Evolutionary conservation across 1,140 invertebrate genomes (phyloP), one percentile per base, ranked within the genome.

Genomic region (Dryas iulia): DNA sequence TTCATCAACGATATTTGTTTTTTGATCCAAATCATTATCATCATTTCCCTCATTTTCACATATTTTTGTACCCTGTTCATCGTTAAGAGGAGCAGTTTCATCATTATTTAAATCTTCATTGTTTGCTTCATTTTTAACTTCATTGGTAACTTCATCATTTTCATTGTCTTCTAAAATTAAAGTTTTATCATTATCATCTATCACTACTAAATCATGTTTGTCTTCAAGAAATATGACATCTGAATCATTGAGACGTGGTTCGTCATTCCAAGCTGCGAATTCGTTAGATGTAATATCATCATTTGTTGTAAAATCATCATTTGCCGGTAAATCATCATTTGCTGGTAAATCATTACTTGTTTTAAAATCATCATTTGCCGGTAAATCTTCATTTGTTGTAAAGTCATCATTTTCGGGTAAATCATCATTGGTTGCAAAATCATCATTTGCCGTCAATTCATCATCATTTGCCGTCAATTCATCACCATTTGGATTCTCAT

Each of bases 181-280:
- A 21, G n/a, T 26, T 53, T 63, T 28, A 53, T 66, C 25, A 59
- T 63, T 39, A 23, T 62, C 65, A 28, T 68, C 56, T 23, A 67
- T 25, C 11, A 59, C 28, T 33, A 67, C 47, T n/a, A 67, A 14
- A 21, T 66, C 69, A 10, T 57, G 25, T 23, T 54, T 8, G 10
- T 26, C 24, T 6, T 62, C 63, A n/a, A 66, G 3, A 35, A 71
- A 5, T 10, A 66, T 35, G 11, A 66, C 59, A 28, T 58, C 59
- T 47, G 28, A n/a, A 47, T 56, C 61, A 10, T 69, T 59, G 6
- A 56, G 25, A 1, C 53, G 53, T n/a, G n/a, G n/a, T 8, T 21
- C 21, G 18, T 47, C 39, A 47, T 47, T 47, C 18, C 39, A 47
- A 47, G 18, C 21, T 47, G 14, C 18, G 14, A 47, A 47, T 18